phyloP scores from a whole-genome alignment of 2,113 vertebrate genomes.

The Lipotes vexillifer region DNA sequence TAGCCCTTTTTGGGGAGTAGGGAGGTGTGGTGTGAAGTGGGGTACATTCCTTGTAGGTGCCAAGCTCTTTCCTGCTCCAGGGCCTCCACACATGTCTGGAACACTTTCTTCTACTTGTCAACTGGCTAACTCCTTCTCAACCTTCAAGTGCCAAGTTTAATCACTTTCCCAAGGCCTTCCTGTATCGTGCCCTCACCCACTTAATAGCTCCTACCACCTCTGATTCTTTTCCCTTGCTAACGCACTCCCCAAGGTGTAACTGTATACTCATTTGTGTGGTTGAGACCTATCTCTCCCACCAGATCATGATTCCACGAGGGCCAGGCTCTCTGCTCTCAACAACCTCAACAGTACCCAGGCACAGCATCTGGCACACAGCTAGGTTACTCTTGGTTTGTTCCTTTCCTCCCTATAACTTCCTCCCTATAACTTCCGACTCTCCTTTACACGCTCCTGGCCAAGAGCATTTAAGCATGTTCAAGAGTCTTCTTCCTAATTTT shows the following conservation, averaged over 20 bases:
- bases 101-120: neutral
- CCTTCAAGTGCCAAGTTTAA: neutral
- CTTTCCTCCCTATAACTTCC: neutral
- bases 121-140: neutral
- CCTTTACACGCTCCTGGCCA: neutral
- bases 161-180: neutral
- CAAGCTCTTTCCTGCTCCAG: neutral
- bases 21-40: neutral
- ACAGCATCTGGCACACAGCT: neutral
- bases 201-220: neutral
- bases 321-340: neutral
- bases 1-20: rapidly evolving
- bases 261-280: neutral
- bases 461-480: neutral
- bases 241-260: neutral
- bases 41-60: neutral
- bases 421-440: neutral
- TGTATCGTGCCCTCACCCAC: neutral
- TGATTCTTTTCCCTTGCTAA: neutral
- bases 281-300: neutral
- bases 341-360: neutral
- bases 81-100: neutral
- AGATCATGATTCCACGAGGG: neutral
- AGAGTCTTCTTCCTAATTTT: neutral
- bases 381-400: neutral